Percentiles rank a stretch among this genome's conserved stretches.
Evolutionary conservation across 2,113 vertebrate genomes (phyloP).

Genomic region (Odontophorus gujanensis): DNA sequence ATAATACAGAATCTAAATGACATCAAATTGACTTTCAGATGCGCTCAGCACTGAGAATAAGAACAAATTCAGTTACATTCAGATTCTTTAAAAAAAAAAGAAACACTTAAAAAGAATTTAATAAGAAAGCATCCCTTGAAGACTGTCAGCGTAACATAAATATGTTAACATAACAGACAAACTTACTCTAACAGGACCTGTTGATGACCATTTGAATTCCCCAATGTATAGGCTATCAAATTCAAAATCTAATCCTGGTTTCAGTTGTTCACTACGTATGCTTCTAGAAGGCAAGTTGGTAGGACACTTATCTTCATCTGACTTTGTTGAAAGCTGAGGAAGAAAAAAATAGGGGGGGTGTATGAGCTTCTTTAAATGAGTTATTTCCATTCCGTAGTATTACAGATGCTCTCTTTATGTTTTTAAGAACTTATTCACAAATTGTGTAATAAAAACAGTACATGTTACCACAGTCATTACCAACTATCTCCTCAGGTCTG

Average conservation of each 20-base stretch:
- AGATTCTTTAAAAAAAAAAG: background rate
- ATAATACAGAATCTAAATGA: background rate
- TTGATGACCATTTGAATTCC: constrained; percentile 74
- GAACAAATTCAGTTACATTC: background rate
- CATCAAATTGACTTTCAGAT: background rate
- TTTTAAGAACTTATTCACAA: background rate
- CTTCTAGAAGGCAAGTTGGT: constrained; percentile 46
- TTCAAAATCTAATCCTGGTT: constrained; percentile 65
- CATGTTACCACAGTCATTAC: background rate
- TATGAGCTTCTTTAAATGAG: background rate
- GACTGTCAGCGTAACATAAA: background rate
- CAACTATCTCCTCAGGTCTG: background rate
- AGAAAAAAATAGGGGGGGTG: background rate
- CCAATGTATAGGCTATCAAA: constrained; percentile 78
- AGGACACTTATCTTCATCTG: constrained; percentile 10
- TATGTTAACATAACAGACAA: background rate
- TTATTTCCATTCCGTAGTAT: background rate
- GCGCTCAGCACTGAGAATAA: background rate
- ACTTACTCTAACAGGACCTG: constrained; percentile 78
- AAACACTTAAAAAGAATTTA: background rate
- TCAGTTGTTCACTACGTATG: constrained; percentile 33
- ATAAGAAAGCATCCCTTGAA: background rate
- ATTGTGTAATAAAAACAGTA: background rate
- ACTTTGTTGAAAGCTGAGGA: constrained; percentile 63
- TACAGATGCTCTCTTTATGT: background rate